phyloP scores from a whole-genome alignment of 2,888 invertebrate species.

The Entomobrya proxima region DNA sequence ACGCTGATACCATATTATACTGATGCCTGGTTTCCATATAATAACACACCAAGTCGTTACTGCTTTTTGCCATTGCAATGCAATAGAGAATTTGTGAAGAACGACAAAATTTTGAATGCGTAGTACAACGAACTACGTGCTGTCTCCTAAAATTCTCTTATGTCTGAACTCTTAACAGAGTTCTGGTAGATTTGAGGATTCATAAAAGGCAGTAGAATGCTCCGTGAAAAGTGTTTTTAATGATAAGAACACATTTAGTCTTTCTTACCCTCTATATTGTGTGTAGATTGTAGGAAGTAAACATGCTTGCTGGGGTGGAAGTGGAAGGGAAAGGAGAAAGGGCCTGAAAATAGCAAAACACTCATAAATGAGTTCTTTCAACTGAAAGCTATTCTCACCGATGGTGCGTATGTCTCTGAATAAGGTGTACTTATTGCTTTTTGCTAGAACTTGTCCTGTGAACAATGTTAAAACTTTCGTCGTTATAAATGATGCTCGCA shows the following conservation, averaged over 20 bases:
- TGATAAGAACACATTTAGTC: constrained; percentile 22
- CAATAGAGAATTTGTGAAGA: background rate
- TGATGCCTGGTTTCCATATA: background rate
- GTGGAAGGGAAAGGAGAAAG: no score
- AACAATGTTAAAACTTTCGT: no score
- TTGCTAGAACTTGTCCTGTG: no score
- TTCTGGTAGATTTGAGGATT: background rate
- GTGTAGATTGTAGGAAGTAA: no score
- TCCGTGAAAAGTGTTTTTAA: constrained; percentile 16
- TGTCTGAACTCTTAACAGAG: background rate
- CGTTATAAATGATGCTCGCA: no score
- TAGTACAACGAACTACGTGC: background rate
- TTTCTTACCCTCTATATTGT: background rate
- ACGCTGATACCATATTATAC: constrained; percentile 1
- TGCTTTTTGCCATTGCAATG: background rate
- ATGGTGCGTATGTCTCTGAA: no score
- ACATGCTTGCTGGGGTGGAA: no score
- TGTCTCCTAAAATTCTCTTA: no score
- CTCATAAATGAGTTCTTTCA: no score
- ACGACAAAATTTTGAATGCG: background rate
- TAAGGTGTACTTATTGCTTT: no score
- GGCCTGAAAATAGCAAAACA: no score
- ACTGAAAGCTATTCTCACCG: no score
- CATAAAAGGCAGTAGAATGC: background rate
- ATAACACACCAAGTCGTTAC: background rate